Evolutionary conservation across 2,888 invertebrate genomes (phyloP).

Genomic region (Charanyca ferruginea): DNA sequence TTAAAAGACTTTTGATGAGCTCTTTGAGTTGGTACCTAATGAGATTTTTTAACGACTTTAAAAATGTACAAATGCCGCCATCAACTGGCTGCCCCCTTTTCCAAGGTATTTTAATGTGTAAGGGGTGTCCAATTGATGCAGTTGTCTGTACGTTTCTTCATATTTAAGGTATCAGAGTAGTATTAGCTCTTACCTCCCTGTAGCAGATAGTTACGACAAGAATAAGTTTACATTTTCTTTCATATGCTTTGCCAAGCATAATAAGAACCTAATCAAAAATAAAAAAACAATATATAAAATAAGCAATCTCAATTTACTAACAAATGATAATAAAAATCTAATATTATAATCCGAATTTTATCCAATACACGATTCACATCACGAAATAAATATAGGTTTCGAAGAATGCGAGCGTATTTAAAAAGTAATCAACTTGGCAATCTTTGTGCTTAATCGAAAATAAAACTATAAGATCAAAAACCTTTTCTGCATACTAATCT

Average conservation of each 20-base stretch:
- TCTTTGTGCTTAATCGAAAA: constrained; percentile 46
- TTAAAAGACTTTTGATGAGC: not conserved
- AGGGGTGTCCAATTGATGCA: no score
- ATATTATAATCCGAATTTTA: constrained; percentile 7
- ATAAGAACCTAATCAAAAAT: not conserved
- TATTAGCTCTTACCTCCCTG: no score
- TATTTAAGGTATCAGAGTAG: not conserved
- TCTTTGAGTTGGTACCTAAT: not conserved
- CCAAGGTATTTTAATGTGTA: no score
- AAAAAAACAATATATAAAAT: not conserved
- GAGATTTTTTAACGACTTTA: not conserved
- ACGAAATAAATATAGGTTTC: constrained; percentile 41
- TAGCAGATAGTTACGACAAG: no score
- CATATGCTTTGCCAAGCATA: not conserved
- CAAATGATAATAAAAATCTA: not conserved
- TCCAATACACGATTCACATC: constrained; percentile 43
- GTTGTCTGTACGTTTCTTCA: not conserved
- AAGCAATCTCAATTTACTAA: not conserved
- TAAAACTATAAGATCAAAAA: constrained; percentile 23
- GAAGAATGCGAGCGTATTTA: constrained; percentile 37
- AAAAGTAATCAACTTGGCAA: constrained; percentile 52
- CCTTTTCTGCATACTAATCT: constrained; percentile 31
- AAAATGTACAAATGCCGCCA: not conserved
- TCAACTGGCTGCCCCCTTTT: no score
- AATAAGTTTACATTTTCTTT: no score